phyloP scores from a whole-genome alignment of 1,140 invertebrate genomes.

The Bombus waltoni region DNA sequence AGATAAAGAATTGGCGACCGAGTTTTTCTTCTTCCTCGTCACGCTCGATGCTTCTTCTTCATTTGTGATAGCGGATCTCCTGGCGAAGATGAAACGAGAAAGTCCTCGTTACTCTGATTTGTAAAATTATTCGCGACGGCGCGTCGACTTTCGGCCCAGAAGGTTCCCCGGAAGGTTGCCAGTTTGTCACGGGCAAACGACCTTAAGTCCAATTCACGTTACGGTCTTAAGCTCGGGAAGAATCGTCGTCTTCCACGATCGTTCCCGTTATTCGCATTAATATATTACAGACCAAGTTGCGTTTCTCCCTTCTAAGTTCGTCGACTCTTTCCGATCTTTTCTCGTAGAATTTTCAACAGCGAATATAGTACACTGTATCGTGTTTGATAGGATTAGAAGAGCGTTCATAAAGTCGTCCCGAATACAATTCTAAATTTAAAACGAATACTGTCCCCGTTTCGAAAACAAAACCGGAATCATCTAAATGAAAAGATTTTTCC shows the following conservation, averaged over 20 bases:
- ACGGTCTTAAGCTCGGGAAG: background rate
- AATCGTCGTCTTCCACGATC: background rate
- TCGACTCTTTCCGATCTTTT: background rate
- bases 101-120: slow-evolving; percentile 28
- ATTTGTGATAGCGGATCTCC: slow-evolving; percentile 42
- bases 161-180: background rate
- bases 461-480: background rate
- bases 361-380: background rate
- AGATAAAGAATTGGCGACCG: slow-evolving; percentile 24
- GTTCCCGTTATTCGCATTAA: background rate
- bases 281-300: background rate
- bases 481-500: background rate
- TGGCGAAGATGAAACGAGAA: slow-evolving; percentile 9
- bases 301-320: background rate
- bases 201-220: background rate
- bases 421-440: background rate
- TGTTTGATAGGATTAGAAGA: too few relatives aligned
- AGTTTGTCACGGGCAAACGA: slow-evolving; percentile 9
- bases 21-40: slow-evolving; percentile 28
- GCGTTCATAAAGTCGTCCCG: background rate
- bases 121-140: slow-evolving; percentile 23
- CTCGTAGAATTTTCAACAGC: too few relatives aligned
- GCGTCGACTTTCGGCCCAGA: background rate
- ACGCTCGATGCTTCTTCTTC: slow-evolving; percentile 28
- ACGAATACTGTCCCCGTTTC: too few relatives aligned